Evolutionary conservation across 2,113 vertebrate species (phyloP), one percentile per base, ranked within the genome.

Genomic region (Rattus rattus): DNA sequence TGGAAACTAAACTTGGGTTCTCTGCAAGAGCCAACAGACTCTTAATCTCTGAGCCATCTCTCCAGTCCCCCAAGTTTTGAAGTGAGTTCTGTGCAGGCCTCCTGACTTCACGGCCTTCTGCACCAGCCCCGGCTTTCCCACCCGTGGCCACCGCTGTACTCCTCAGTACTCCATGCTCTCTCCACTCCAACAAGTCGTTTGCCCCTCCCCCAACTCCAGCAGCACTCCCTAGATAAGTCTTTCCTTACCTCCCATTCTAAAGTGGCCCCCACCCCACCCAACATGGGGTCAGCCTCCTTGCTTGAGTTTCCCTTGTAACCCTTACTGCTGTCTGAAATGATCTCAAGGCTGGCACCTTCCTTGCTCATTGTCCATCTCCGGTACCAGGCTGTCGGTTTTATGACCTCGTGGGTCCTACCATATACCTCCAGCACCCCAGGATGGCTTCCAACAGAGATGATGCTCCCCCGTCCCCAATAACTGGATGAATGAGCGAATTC

Each of bases 81-180:
- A 59, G 52, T 3, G 36, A n/a, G 65, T 73, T 70, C 81, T 16
- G 4, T 84, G 80, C 16, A 54, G 54, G 39, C 67, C 72, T 54
- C 16, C 63, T 33, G 59, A 28, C 59, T 36, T 2, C 19, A 22
- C 24, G 33, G 47, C 22, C n/a, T 17, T 47, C 6, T 22, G 49
- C 5, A 7, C 6, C 0, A 33, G 36, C 75, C 56, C 47, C 87
- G 14, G 7, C 1, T 4, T 22, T 90, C 49, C 17, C 0, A 22
- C 0, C 0, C 2, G 26, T 1, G 3, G 33, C 16, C 36, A 13
- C 33, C 17, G 1, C 2, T 20, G 22, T 3, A 33, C 9, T 20
- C 61, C 33, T 54, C 1, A 10, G 6, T 1, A 3, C 47, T 4
- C 13, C 17, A 6, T 22, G 28, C 13, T 72, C 30, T 49, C 56